Base-by-base conservation (phyloP, 2,888 invertebrate species). In the Cybosia mesomella region DNA sequence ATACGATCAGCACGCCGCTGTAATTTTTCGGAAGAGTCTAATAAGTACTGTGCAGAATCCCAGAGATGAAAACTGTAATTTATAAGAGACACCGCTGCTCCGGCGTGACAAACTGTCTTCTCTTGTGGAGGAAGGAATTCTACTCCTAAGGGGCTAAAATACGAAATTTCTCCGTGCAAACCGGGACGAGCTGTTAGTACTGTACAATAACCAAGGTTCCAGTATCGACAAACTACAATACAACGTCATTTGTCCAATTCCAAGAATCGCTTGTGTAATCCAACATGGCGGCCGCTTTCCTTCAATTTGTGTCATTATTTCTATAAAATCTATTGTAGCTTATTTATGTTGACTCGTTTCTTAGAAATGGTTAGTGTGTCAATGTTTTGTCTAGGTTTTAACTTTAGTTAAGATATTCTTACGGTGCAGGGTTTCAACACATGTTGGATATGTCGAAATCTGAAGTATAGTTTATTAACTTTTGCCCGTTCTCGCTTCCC, bases 221-320 rank as follows among this genome's bases (percentile, higher is more conserved):
- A 18, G 9, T 49, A 49, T 49, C 49, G n/a, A n/a, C 49, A 9
- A n/a, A 49, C 18, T n/a, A 49, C 9, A 49, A 49, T n/a, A 49
- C 9, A 49, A 49, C 49, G 49, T 49, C 18, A 49, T 49, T 49
- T 1, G 0, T 28, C 28, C 5, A 28, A 18, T 62, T 43, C 66
- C 9, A 15, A 21, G 66, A 67, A 67, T 32, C 28, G 57, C 18
- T 67, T 62, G 32, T 62, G n/a, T 57, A 62, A 61, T 57, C 18
- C 24, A 24, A 53, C 34, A 39, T 59, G 36, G 22, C 61, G 61
- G 32, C 34, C 34, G 57, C 66, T 67, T 67, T 66, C 55, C 22
- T 39, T 11, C 57, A 67, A 57, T 66, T 61, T 61, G 34, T 43
- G 54, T 28, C 53, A 49, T 58, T 43, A 28, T n/a, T 49, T 39